Evolutionary conservation across 1,140 invertebrate genomes (phyloP).

Genomic region (Microplitis demolitor): DNA sequence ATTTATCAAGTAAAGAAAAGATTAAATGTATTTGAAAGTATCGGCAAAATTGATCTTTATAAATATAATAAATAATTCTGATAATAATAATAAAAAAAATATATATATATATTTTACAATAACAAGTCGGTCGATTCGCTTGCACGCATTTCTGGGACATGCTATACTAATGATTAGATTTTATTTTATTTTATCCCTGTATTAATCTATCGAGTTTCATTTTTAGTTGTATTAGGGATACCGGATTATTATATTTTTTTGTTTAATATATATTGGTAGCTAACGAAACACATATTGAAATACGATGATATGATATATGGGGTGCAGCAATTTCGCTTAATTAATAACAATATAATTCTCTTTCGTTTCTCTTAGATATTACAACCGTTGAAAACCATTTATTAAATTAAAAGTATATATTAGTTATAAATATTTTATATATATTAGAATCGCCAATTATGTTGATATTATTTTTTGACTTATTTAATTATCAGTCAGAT

Average conservation of each 20-base stretch:
- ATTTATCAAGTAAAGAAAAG: no score
- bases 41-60: not conserved
- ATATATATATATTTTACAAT: constrained; percentile 2
- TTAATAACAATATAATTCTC: not conserved
- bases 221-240: not conserved
- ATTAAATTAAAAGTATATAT: no score
- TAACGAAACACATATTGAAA: constrained; percentile 21
- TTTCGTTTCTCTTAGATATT: not conserved
- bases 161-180: constrained; percentile 22
- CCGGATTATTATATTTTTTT: constrained; percentile 10
- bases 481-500: no score
- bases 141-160: constrained; percentile 32
- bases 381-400: no score
- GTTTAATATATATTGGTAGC: constrained; percentile 5
- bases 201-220: not conserved
- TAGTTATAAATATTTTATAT: no score
- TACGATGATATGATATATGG: not conserved
- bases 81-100: not conserved
- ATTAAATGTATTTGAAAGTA: not conserved
- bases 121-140: constrained; percentile 28
- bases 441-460: no score
- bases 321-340: not conserved
- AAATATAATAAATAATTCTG: not conserved
- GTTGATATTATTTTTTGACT: no score
- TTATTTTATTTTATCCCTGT: not conserved